Base-by-base conservation (phyloP, 2,888 invertebrate genomes). In the Drosophila colorata region DNA sequence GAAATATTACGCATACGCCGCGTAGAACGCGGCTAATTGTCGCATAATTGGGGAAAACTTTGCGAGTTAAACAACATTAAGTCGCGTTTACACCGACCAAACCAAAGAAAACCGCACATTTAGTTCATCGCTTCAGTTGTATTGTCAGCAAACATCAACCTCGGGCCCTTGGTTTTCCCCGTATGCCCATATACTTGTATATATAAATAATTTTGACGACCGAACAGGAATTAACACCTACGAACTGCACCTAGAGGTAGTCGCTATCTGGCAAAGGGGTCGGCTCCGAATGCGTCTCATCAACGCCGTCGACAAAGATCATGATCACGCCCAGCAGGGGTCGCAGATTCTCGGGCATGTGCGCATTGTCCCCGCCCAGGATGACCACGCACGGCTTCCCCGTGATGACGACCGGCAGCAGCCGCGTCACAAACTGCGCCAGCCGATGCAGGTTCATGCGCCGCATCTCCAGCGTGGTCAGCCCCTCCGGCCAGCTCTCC, bases 221-320 rank as follows among this genome's bases (percentile, higher is more conserved):
- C 57, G 7, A 72, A 58, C 60, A 60, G 28, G 28, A 47, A 43
- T 20, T 40, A 66, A 38, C 40, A 40, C 23, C 25, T 23, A n/a
- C 18, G 33, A 37, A n/a, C 11, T n/a, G 16, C 44, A 31, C 37
- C 51, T 53, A 73, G 25, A 74, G 23, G 23, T 69, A 73, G 14
- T 74, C 74, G 59, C 44, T 52, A 7, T 66, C 66, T 8, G 74
- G 52, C 44, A 69, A 25, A 9, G 74, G 37, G 7, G 46, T 4
- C 7, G 49, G 56, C 20, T 71, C 68, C 44, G 56, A 9, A 11
- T 49, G 56, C 8, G 71, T 48, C 59, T 80, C 80, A 5, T 80
- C 84, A 5, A 83, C 76, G 11, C 84, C 74, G 20, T 80, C 70
- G 1, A 74, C 59, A 20, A 82, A 82, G 41, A 82, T 68, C 83